Percentiles rank a stretch among this genome's conserved stretches.
phyloP scores from a whole-genome alignment of 2,113 vertebrate genomes.

The Tylochromis polylepis region DNA sequence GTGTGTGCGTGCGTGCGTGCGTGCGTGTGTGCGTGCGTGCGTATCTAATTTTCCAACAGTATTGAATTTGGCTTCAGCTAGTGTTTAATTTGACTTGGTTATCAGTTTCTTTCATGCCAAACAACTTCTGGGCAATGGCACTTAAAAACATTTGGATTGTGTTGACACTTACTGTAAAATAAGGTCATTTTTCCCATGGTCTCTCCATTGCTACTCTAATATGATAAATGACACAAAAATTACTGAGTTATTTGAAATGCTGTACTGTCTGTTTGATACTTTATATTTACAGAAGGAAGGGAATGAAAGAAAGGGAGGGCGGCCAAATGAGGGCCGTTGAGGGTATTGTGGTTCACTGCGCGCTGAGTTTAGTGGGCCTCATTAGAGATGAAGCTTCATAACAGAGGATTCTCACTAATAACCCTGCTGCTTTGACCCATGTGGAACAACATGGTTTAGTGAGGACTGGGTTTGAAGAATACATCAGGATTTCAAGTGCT shows the following conservation, averaged over 20 bases:
- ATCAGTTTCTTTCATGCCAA: not conserved
- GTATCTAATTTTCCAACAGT: not conserved
- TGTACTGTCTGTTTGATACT: not conserved
- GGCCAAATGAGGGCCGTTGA: slow-evolving; percentile 7
- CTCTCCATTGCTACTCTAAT: not conserved
- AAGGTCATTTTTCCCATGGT: not conserved
- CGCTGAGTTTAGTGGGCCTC: slow-evolving; percentile 44
- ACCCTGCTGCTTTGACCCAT: slow-evolving; percentile 16
- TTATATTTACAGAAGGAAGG: not conserved
- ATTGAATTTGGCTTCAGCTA: not conserved
- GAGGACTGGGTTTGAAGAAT: slow-evolving; percentile 11
- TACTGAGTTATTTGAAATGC: not conserved
- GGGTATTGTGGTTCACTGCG: slow-evolving; percentile 30
- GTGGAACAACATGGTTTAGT: not conserved
- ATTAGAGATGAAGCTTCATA: slow-evolving; percentile 57
- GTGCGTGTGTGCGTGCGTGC: not conserved
- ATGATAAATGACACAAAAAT: not conserved
- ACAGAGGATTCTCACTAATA: slow-evolving; percentile 42
- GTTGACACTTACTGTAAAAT: not conserved
- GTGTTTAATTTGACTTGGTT: not conserved
- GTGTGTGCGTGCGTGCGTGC: fast-evolving
- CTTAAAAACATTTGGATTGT: not conserved
- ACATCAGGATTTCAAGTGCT: slow-evolving; percentile 12
- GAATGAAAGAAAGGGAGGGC: not conserved
- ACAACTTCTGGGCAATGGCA: not conserved